Evolutionary conservation across 2,113 vertebrate genomes (phyloP).

Genomic region (Melanocharis versteri): DNA sequence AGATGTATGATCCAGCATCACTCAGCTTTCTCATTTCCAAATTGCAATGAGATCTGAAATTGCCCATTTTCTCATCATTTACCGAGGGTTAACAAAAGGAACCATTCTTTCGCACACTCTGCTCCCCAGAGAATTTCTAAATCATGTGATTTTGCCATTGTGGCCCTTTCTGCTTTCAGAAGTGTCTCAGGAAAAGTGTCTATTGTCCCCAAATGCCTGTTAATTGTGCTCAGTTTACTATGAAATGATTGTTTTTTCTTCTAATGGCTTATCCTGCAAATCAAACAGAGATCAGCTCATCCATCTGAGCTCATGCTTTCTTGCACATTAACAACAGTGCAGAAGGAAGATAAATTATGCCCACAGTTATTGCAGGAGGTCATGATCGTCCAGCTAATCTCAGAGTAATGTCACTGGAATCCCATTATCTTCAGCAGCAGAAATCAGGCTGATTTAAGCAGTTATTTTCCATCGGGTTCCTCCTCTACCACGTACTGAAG

Average conservation of each 20-base stretch:
- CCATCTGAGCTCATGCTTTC: background rate
- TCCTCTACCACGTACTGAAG: background rate
- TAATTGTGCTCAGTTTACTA: conserved; percentile 47
- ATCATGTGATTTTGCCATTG: background rate
- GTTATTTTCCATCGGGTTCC: background rate
- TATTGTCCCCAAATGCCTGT: background rate
- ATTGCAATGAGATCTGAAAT: conserved; percentile 20
- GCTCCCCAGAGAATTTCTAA: background rate
- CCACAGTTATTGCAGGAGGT: conserved; percentile 10
- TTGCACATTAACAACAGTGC: conserved; percentile 33
- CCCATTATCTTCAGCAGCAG: background rate
- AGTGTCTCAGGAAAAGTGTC: conserved; percentile 12
- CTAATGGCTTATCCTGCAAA: background rate
- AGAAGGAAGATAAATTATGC: conserved; percentile 27
- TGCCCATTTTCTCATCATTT: background rate
- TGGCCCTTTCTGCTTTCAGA: background rate
- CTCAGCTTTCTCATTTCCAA: conserved; percentile 36
- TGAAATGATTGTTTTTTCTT: conserved; percentile 35
- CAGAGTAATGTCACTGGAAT: background rate
- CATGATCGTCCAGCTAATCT: conserved; percentile 1
- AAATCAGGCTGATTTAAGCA: conserved; percentile 25
- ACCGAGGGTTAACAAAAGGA: background rate
- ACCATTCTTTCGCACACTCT: background rate
- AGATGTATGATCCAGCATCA: background rate
- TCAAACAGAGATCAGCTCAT: conserved; percentile 2